Base-by-base conservation (phyloP, 2,797 vertebrate species). In the Heterohyrax brucei region DNA sequence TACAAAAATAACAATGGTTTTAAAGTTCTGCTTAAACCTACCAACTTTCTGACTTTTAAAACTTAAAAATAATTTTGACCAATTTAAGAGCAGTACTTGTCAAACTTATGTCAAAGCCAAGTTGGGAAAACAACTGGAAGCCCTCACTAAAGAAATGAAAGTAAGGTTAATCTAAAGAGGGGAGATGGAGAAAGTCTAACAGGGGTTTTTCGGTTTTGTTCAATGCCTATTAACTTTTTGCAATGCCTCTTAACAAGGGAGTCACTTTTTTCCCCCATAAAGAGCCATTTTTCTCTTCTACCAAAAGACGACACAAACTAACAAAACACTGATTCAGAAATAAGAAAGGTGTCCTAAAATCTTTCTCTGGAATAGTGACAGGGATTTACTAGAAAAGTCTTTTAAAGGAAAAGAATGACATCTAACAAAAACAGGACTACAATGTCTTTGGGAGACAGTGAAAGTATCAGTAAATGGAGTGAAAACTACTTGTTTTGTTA, bases 401-500 rank as follows among this genome's bases (percentile, higher is more conserved):
- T 76, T 56, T 13, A n/a, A 50, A 59, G 62, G 33, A 53, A 39
- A 73, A 53, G 28, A 73, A 56, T 46, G 46, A 78, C 10, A 33
- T 22, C 64, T 14, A 53, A 66, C 26, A n/a, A 56, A 46, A 66
- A 16, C 46, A 24, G n/a, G 26, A 44, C n/a, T 64, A 62, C 59
- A 50, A n/a, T 1, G 64, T 26, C 53, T 89, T 56, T 66, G 50
- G n/a, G 44, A 61, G 66, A 39, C 1, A 18, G 39, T 50, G 64
- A 64, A 48, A 70, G 33, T 22, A 79, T 33, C 21, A 33, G 2
- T 39, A 39, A 39, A 30, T 28, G 59, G 26, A n/a, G 14, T 78
- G 44, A 95, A 87, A 92, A 53, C 62, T 64, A 62, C 30, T 48
- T 73, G 46, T 61, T 81, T 39, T 30, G 62, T 78, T 64, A 39